Base-by-base conservation (phyloP, 2,797 vertebrate genomes). In the Schizopygopsis pylzovi region DNA sequence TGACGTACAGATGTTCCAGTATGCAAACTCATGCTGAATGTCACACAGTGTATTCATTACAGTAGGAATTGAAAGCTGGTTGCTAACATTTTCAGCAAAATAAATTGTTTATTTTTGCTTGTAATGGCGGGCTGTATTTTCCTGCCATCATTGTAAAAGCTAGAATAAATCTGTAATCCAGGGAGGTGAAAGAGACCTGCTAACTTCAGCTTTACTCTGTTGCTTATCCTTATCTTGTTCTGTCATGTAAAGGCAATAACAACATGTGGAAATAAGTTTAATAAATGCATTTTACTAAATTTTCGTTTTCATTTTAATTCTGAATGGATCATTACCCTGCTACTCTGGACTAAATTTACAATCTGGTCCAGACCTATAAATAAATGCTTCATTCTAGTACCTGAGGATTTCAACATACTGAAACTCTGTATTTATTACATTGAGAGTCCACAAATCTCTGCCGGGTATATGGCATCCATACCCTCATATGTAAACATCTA, bases 11-110 rank as follows among this genome's bases (percentile, higher is more conserved):
- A 73, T 75, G 79, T 22, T 65, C 90, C 88, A 79, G 87, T 82
- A 82, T 93, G 88, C 87, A 93, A 89, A 91, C 94, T 93, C 95
- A 96, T 90, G 56, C 68, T 52, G 76, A 18, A 76, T 59, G 43
- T 54, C 9, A 45, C 37, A 76, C 45, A 84, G 71, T 76, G 20
- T 41, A n/a, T 86, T 79, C 71, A 79, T 86, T 87, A 88, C 79
- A 86, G 11, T 54, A 49, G 22, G 45, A 89, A 63, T 47, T 18
- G 20, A 72, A 86, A 33, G 41, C 76, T 76, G 43, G 76, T 68
- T 54, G 47, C 47, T 37, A 70, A 70, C 41, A 12, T 83, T 77
- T 75, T 76, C 72, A 41, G 59, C 37, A 54, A 39, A 82, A 82
- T 11, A 0, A 0, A 5, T 15, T 61, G 20, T 73, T 37, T n/a